Base-by-base conservation (phyloP, 2,797 vertebrate genomes). In the Poeciliopsis gracilis region DNA sequence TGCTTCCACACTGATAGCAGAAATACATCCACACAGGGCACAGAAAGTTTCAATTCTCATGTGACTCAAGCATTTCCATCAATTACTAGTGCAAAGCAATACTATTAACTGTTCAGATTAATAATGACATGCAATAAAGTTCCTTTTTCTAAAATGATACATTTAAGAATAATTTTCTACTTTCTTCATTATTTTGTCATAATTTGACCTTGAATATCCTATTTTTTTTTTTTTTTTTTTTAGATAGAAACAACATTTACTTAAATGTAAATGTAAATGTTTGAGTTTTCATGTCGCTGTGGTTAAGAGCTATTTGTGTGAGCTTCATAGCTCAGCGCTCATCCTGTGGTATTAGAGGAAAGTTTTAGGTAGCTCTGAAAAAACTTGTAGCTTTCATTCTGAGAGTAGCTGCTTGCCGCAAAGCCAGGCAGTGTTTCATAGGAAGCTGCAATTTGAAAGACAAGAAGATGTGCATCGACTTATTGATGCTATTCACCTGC, bases 401-500 rank as follows among this genome's bases (percentile, higher is more conserved):
- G 57, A 30, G 13, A 61, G 53, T 15, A 59, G 57, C 1, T 16
- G 55, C 1, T 59, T 59, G n/a, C n/a, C 28, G 13, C 4, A 30
- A 59, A 59, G 4, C n/a, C 57, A 61, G 1, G 0, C 28, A 7
- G 28, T 15, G 6, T 61, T 13, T n/a, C 1, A 57, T 0, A 8
- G 28, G 13, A 15, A 33, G 12, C 15, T 61, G 13, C 30, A 33
- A 16, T 16, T 15, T 33, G 5, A 61, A 61, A 61, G 25, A 57
- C 3, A 4, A 57, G 1, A 28, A 57, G 25, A 28, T 25, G 12
- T 10, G 3, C 2, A 59, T 13, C 10, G 4, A 13, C 49, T 16
- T 61, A 0, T 20, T 63, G 11, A 15, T 30, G 6, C 0, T 2
- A 2, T 18, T 20, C 30, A 33, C 18, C 33, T 5, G 2, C 0